Evolutionary conservation across 2,888 invertebrate genomes (phyloP), one percentile per base, ranked within the genome.

Genomic region (Brachynemurus nebulosus): DNA sequence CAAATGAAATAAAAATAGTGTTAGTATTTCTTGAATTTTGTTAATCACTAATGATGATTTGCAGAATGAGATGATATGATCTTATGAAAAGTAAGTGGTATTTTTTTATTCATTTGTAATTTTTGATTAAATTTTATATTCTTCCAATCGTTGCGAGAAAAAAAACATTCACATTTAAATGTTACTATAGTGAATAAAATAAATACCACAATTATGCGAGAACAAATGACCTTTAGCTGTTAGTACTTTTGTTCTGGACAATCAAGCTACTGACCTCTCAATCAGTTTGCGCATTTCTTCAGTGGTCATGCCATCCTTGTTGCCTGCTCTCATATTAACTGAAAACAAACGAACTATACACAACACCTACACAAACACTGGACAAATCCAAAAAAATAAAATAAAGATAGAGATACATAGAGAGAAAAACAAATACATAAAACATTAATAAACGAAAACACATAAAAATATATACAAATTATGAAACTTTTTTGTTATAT

Each of bases 211-310:
- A 4, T 14, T 17, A 14, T n/a, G n/a, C n/a, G n/a, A 16, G 17
- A n/a, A 17, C 11, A 36, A 18, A 18, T 18, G 19, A 19, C 20
- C 12, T 18, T 21, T 21, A 19, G 12, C 12, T 39, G 6, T 18
- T 20, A 14, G 16, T 18, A 39, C 14, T 20, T 18, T 23, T 39
- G 39, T 12, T 39, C 20, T 19, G 19, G 23, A 14, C 14, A 8
- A 19, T 42, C 42, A 42, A 45, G 45, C 58, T 68, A 83, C 80
- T 86, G 80, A 90, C 90, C 89, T 90, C 81, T 91, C 91, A 74
- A 91, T 86, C 74, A 90, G 85, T 80, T 89, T 90, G 74, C 91
- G 83, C 86, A 90, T 89, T 80, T 90, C 90, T 77, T 90, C 91
- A 72, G 83, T 86, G 73, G 86, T 80, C 80, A 86, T 81, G 74